Percentiles rank a stretch among this genome's conserved stretches.
These are phyloP conservation scores for Eretmocerus hayati DNA, from an alignment of 2,888 invertebrate species.

Conservation along the genomic window DNA sequence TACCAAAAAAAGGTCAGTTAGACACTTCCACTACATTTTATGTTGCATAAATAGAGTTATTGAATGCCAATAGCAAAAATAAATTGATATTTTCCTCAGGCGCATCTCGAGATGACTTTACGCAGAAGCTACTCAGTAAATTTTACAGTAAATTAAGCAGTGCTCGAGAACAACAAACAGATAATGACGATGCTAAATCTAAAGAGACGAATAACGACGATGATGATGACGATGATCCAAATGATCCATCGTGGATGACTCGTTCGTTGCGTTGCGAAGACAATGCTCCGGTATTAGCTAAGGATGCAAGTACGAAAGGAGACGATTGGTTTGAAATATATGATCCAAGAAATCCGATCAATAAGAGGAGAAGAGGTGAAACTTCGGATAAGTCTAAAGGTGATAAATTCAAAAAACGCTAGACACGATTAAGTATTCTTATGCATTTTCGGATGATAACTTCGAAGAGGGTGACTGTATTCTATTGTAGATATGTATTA, in stretches of 20 bases:
- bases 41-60: no score
- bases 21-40: no score
- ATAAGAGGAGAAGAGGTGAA: constrained; percentile 74
- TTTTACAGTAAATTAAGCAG: constrained; percentile 71
- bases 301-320: constrained; percentile 86
- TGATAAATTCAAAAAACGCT: no score
- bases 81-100: no score
- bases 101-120: constrained; percentile 61
- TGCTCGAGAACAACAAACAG: constrained; percentile 15
- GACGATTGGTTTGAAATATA: constrained; percentile 96
- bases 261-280: constrained; percentile 64
- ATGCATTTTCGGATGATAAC: no score
- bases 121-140: constrained; percentile 70
- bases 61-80: no score
- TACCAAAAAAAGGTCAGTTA: constrained; percentile 62
- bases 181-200: constrained; percentile 22
- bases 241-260: constrained; percentile 50
- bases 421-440: no score
- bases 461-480: no score
- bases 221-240: constrained; percentile 27
- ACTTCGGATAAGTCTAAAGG: constrained; percentile 15
- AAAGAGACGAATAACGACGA: constrained; percentile 37
- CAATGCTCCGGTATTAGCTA: constrained; percentile 66
- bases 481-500: no score
- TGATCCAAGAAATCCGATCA: constrained; percentile 92